phyloP scores from a whole-genome alignment of 2,888 invertebrate species.

The Hemithea aestivaria region DNA sequence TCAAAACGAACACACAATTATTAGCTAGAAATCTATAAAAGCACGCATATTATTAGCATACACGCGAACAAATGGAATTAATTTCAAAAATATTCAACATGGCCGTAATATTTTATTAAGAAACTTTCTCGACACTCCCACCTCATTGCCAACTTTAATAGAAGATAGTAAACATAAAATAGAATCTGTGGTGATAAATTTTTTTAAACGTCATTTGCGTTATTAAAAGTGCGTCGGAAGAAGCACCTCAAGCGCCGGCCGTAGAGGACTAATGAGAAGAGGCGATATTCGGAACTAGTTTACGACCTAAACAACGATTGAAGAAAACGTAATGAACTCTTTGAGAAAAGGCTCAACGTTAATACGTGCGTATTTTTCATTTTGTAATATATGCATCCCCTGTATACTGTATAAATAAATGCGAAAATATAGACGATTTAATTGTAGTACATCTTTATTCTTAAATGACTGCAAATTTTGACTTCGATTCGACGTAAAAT shows the following conservation, averaged over 20 bases:
- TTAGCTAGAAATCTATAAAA: conserved; percentile 22
- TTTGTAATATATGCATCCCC: no score
- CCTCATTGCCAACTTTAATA: conserved; percentile 39
- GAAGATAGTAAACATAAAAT: conserved; percentile 43
- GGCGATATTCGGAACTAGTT: no score
- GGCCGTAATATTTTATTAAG: conserved; percentile 29
- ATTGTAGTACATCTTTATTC: no score
- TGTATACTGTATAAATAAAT: no score
- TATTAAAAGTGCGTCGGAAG: conserved; percentile 21
- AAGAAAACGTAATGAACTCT: no score
- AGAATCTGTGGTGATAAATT: conserved; percentile 37
- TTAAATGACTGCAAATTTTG: no score
- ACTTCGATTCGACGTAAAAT: no score
- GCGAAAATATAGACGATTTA: no score
- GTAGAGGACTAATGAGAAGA: conserved; percentile 1
- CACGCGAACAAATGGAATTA: conserved; percentile 18
- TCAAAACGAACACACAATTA: conserved; percentile 12
- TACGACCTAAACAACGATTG: no score
- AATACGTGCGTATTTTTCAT: no score
- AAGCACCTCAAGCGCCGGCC: conserved; percentile 14
- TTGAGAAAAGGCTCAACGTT: no score
- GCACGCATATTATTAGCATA: conserved; percentile 17
- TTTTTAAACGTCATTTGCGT: conserved; percentile 37
- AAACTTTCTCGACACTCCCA: conserved; percentile 41
- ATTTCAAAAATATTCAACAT: conserved; percentile 24